phyloP scores from a whole-genome alignment of 2,797 vertebrate species.

The Catostomus latipinnis region DNA sequence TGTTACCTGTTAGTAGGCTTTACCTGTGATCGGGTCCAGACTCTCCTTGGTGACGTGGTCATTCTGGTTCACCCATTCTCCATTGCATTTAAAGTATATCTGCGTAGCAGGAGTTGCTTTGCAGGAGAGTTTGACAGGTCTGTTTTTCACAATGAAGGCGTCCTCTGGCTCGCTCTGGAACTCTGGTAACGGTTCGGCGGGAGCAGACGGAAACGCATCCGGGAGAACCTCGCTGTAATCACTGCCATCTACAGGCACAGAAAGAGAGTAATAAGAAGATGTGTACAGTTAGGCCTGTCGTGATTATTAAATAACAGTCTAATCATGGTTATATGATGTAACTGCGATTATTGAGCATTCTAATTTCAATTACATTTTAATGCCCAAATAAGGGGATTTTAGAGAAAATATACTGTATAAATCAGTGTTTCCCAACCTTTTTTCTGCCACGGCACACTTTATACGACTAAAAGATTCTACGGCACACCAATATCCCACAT shows the following conservation, averaged over 20 bases:
- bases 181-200: conserved; percentile 91
- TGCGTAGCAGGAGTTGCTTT: conserved; percentile 93
- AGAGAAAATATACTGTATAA: too few species aligned
- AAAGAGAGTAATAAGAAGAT: background rate
- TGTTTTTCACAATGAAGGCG: conserved; percentile 97
- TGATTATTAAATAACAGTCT: too few species aligned
- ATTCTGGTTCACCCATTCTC: conserved; percentile 98
- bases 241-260: conserved; percentile 75
- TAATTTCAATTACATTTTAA: too few species aligned
- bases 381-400: too few species aligned
- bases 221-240: conserved; percentile 92
- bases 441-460: too few species aligned
- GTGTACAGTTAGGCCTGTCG: background rate
- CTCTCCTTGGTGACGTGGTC: conserved; percentile 91
- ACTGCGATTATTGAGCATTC: too few species aligned
- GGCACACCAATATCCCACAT: too few species aligned
- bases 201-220: conserved; percentile 90
- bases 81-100: conserved; percentile 99
- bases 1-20: background rate
- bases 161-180: conserved; percentile 94
- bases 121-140: conserved; percentile 91
- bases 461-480: too few species aligned
- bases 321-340: too few species aligned
- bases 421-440: too few species aligned
- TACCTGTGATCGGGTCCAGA: conserved; percentile 92